Evolutionary conservation across 2,888 invertebrate species (phyloP), one percentile per base, ranked within the genome.

Genomic region (Pharmacophagus antenor): DNA sequence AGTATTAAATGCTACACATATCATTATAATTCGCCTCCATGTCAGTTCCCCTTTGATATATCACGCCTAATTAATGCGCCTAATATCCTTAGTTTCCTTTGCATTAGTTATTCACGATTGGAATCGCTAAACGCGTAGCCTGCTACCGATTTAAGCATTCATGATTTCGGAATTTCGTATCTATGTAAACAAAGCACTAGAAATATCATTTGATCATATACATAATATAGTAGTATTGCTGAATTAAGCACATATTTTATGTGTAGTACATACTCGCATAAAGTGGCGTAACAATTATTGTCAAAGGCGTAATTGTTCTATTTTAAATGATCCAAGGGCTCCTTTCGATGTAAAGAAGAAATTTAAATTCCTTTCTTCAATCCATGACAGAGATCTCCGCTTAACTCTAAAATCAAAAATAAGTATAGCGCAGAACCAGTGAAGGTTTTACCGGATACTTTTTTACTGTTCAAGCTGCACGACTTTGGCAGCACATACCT

Each of bases 101-200:
- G n/a, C 48, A 25, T 48, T 48, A 48, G 22, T 25, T 48, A 23
- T 48, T 25, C 48, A 7, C 17, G 15, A 22, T 22, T 15, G 47
- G 48, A 22, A 22, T 17, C 17, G 5, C 25, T 17, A 22, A 48
- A 2, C 15, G 8, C 3, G 25, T 2, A 17, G 25, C 25, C 6
- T 23, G n/a, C 7, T 17, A n/a, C n/a, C 3, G n/a, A 25, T 23
- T 48, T 48, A 23, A 48, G 10, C 5, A 48, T 48, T 48, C 22
- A 48, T 48, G 47, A 48, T 48, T 48, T 21, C 17, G n/a, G 25
- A 48, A 23, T 17, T 23, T 48, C 48, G 25, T 15, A n/a, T n/a
- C n/a, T n/a, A 37, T n/a, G 37, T n/a, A 3, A 37, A 4, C 37
- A 44, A 18, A 44, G 7, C 20, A 20, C 8, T 17, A 20, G 7